These are phyloP conservation scores for Armadillidium nasatum DNA, from an alignment of 1,140 invertebrate species.

Conservation along the genomic window DNA sequence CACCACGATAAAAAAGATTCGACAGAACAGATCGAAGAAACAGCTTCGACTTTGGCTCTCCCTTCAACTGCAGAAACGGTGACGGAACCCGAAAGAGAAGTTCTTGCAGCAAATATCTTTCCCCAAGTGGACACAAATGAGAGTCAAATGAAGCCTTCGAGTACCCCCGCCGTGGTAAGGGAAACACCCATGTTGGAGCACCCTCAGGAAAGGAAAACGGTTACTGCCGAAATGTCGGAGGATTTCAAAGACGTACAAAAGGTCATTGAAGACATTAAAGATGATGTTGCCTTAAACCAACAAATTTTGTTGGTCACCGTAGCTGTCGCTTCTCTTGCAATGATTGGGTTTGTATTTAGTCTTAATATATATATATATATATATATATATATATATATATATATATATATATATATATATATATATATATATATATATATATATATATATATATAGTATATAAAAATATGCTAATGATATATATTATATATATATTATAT, in stretches of 20 bases:
- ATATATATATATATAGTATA: not conserved
- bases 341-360: not conserved
- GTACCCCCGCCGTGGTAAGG: not conserved
- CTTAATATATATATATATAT: constrained; percentile 7
- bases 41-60: not conserved
- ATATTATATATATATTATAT: not conserved
- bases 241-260: not conserved
- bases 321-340: not conserved
- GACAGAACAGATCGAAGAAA: not conserved
- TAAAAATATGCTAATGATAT: not conserved
- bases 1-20: not conserved
- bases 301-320: not conserved
- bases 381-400: constrained; percentile 11
- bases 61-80: not conserved
- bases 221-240: not conserved
- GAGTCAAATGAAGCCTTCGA: not conserved
- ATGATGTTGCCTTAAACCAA: not conserved
- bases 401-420: constrained; percentile 14
- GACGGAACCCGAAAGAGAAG: not conserved
- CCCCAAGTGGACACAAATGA: not conserved
- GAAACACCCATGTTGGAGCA: not conserved
- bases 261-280: not conserved
- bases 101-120: not conserved
- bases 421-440: constrained; percentile 14
- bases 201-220: not conserved